Percentiles rank a stretch among this genome's conserved stretches.
phyloP scores from a whole-genome alignment of 2,113 vertebrate species.

The Cyphomyrus discorhynchus region DNA sequence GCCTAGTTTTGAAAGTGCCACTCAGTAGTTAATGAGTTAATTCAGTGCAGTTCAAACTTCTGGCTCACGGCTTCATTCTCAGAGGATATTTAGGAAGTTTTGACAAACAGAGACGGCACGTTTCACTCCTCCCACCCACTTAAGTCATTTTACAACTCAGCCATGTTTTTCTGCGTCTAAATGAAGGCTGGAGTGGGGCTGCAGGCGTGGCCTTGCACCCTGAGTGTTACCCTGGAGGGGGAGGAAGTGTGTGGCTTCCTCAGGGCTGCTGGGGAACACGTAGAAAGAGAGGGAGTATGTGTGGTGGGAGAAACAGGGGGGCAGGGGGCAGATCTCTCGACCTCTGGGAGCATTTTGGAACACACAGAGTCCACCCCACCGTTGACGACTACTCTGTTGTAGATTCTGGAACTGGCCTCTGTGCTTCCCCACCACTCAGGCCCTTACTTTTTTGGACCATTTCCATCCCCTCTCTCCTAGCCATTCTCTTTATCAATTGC shows the following conservation, averaged over 20 bases:
- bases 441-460: neutral
- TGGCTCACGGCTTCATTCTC: neutral
- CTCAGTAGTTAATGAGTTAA: neutral
- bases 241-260: conserved; percentile 44
- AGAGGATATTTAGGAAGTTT: neutral
- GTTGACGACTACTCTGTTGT: conserved; percentile 15
- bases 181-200: neutral
- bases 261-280: conserved; percentile 31
- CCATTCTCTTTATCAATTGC: conserved; percentile 7
- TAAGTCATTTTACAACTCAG: conserved; percentile 6
- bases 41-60: neutral
- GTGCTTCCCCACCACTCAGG: neutral
- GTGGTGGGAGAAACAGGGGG: neutral
- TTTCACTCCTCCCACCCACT: neutral
- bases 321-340: neutral
- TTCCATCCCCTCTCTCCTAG: neutral
- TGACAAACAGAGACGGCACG: neutral
- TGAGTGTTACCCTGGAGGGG: conserved; percentile 16
- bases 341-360: neutral
- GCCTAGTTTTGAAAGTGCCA: neutral
- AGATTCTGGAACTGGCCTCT: neutral
- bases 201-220: conserved; percentile 2
- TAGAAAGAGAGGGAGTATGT: conserved; percentile 27
- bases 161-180: neutral
- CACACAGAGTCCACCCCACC: conserved; percentile 23